phyloP scores from a whole-genome alignment of 2,888 invertebrate species.

The Fragum fragum region DNA sequence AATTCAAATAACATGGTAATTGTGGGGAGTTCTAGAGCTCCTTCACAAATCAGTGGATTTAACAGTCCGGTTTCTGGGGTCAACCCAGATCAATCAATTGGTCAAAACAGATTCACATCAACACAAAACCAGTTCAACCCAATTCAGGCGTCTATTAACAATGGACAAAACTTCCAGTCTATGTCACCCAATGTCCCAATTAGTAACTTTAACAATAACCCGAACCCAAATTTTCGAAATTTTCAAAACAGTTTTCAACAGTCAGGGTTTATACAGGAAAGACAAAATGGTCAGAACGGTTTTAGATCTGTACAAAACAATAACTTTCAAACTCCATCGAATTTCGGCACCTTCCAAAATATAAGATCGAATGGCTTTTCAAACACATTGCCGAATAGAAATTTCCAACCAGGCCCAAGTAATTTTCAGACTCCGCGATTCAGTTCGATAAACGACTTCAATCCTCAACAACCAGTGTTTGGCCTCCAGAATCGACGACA shows the following conservation, averaged over 20 bases:
- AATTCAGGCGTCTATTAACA: no score
- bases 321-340: not conserved
- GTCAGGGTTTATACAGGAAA: not conserved
- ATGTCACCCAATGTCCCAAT: not conserved
- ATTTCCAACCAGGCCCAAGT: constrained; percentile 9
- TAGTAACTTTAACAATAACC: not conserved
- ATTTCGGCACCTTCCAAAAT: not conserved
- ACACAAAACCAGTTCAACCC: no score
- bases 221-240: not conserved
- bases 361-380: not conserved
- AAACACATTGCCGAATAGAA: not conserved
- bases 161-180: no score
- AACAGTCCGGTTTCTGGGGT: no score
- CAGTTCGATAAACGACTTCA: constrained; percentile 5
- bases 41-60: no score
- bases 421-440: constrained; percentile 16
- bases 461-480: not conserved
- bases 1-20: no score
- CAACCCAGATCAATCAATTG: no score
- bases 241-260: not conserved
- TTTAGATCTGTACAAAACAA: not conserved
- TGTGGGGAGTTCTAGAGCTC: no score
- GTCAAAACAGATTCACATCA: no score
- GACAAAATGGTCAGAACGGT: not conserved
- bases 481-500: not conserved